Base-by-base conservation (phyloP, 2,888 invertebrate genomes). In the Cerceris ruficornis region DNA sequence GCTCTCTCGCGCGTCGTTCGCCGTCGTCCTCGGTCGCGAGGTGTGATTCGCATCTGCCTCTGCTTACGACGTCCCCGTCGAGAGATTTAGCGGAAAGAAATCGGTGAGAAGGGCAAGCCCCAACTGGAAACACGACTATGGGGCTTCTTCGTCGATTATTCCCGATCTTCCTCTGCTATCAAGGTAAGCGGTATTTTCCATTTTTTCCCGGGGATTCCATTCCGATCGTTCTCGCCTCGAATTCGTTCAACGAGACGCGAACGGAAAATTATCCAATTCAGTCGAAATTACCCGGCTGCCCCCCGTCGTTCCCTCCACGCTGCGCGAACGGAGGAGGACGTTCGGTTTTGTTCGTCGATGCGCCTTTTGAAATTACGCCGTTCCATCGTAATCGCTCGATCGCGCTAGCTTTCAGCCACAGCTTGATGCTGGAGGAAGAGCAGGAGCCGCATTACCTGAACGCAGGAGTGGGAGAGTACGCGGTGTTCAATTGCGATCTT, bases 401-500 rank as follows among this genome's bases (percentile, higher is more conserved):
- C 50, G 14, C 60, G 43, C n/a, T 82, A 92, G 92, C 88, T 61
- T 82, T 82, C 73, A 87, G 90, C 81, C 84, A 83, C 73, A 87
- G 90, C 82, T 83, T 92, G 75, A 81, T 91, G 75, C 84, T 91
- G 68, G 92, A 92, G 65, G 91, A 92, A 75, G 92, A 92, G 60
- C 89, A 89, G 65, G 90, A 90, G 65, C 88, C 91, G 50, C 90
- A 80, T 73, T 92, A 91, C 71, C 93, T 95, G 87, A 95, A 95
- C 77, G 95, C 96, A 82, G 94, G 95, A 81, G 95, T 97, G 69
- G 97, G 97, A 42, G 96, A 96, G 83, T 95, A 95, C 89, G 96
- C 95, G 69, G 95, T 97, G 84, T 95, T 97, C 93, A 95, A 96
- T 93, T 97, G 97, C 93, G 95, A 96, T 87, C 95, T 98, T 87